Conservation (phyloP, 2,797 vertebrate species). For the Channallabes apus region DNA sequence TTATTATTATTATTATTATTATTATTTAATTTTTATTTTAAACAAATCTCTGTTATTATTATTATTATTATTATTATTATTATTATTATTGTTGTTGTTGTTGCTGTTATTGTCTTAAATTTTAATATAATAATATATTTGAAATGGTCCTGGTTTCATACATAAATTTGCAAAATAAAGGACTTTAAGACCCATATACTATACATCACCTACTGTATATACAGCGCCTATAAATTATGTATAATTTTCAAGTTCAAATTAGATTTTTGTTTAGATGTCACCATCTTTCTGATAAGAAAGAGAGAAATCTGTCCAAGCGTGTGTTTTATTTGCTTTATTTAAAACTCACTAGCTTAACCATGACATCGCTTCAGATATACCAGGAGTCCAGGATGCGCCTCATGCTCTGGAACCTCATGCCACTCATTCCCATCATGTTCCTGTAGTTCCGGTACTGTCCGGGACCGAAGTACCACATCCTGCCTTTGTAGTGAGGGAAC, state of each 20-base stretch:
- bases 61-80: not conserved
- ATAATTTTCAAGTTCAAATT: not conserved
- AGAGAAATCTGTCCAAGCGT: not conserved
- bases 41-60: not conserved
- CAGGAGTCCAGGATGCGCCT: conserved; percentile 42
- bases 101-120: not conserved
- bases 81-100: not conserved
- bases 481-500: conserved; percentile 39
- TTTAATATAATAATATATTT: not conserved
- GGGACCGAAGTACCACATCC: conserved; percentile 44
- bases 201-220: not conserved
- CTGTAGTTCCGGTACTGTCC: conserved; percentile 44
- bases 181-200: not conserved
- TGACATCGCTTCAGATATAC: not conserved
- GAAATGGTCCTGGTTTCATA: not conserved
- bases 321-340: conserved; percentile 12
- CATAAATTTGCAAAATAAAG: not conserved
- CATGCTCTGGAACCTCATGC: conserved; percentile 46
- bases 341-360: not conserved
- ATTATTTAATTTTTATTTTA: not conserved
- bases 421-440: conserved; percentile 29
- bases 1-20: not conserved
- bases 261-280: not conserved
- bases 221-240: not conserved
- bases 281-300: not conserved